phyloP scores from a whole-genome alignment of 2,888 invertebrate species.

The Cantharis rustica region DNA sequence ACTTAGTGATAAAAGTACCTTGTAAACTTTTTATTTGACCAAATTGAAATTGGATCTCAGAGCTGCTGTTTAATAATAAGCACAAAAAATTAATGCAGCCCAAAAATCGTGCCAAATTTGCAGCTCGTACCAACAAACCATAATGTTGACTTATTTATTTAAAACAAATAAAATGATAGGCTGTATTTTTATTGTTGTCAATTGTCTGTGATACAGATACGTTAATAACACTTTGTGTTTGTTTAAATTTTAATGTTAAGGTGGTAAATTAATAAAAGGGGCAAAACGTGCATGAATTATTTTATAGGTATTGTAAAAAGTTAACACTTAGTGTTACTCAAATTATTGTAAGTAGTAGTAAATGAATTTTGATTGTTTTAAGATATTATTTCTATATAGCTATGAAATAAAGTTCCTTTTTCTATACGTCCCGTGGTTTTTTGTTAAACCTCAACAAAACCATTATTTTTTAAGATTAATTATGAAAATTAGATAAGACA shows the following conservation, averaged over 20 bases:
- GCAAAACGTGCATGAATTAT: neutral
- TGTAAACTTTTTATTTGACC: slow-evolving; percentile 14
- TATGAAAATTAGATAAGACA: no score
- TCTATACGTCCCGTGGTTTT: neutral
- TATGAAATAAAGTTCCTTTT: slow-evolving; percentile 1
- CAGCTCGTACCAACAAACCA: neutral
- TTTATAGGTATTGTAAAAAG: neutral
- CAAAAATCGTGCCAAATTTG: slow-evolving; percentile 14
- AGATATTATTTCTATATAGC: neutral
- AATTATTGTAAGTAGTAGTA: neutral
- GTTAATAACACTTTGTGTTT: neutral
- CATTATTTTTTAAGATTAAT: no score
- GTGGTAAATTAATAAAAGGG: neutral
- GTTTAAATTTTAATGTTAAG: neutral
- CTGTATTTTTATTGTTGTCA: neutral
- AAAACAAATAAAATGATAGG: neutral
- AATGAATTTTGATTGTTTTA: neutral
- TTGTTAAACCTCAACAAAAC: neutral
- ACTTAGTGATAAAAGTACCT: slow-evolving; percentile 20
- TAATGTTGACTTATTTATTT: neutral
- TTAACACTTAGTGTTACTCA: neutral
- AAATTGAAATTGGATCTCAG: slow-evolving; percentile 26
- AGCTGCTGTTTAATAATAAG: slow-evolving; percentile 6
- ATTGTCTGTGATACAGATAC: slow-evolving; percentile 4
- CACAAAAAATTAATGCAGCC: slow-evolving; percentile 6